Evolutionary conservation across 2,888 invertebrate species (phyloP), one percentile per base, ranked within the genome.

Genomic region (Capitulum mitella): DNA sequence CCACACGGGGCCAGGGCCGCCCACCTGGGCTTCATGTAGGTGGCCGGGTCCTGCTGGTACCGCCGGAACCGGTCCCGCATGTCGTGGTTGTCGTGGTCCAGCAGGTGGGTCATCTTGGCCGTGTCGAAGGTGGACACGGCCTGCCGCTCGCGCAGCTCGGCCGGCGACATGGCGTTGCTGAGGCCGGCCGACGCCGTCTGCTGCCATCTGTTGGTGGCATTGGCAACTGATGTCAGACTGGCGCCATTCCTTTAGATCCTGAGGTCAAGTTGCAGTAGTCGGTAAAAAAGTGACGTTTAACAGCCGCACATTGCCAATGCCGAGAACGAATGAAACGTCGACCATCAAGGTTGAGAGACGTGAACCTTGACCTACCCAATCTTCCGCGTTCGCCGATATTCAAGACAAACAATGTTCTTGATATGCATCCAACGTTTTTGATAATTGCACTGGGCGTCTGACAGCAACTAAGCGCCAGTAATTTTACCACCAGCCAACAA

Each of bases 1-100:
- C 22, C 26, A 22, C 6, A 10, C 26, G 22, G 58, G 22, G 58
- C 3, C 12, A 29, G 29, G 19, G 16, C 26, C 40, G n/a, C 43
- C 12, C 5, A 75, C 75, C 46, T 22, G n/a, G 43, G 75, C 75
- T 46, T 75, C 75, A 75, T 75, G 29, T n/a, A 12, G 22, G 46
- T 75, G 75, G 75, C 43, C 75, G 74, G 54, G 32, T 70, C 58
- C 19, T 48, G 22, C 58, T 78, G 29, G 43, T 10, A 54, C 54
- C 34, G 19, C 79, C 82, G 79, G 77, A 82, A 82, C 43, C 81
- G 79, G 51, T 78, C 54, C n/a, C 83, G 78, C 83, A 82, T 82
- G 34, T 82, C 82, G 77, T 81, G 82, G 77, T 82, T 82, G 80
- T 83, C 82, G 78, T 82, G 81, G 79, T 83, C 83, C 32, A 83